Conservation (phyloP, 2,888 invertebrate species). For the Eutolmus rufibarbis region DNA sequence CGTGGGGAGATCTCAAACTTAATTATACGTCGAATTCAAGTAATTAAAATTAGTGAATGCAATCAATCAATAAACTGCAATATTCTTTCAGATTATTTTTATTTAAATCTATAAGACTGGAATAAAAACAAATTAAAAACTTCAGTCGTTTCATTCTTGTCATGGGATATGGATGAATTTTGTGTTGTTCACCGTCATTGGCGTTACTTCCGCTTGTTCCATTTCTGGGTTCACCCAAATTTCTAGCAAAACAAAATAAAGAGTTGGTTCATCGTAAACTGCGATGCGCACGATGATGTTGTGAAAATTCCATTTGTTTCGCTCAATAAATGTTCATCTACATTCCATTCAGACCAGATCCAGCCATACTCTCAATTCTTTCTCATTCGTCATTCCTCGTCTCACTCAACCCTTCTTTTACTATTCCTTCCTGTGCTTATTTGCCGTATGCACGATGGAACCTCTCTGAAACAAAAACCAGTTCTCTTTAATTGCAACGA, state of each 20-base stretch:
- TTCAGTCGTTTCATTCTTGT: neutral
- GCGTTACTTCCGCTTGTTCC: neutral
- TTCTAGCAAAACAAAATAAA: neutral
- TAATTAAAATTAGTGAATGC: too few relatives aligned
- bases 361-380: neutral
- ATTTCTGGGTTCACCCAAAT: neutral
- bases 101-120: too few relatives aligned
- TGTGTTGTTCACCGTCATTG: neutral
- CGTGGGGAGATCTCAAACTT: too few relatives aligned
- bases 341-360: neutral
- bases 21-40: too few relatives aligned
- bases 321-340: neutral
- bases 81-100: too few relatives aligned
- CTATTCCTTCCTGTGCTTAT: neutral
- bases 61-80: too few relatives aligned
- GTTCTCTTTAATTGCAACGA: neutral
- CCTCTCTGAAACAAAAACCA: neutral
- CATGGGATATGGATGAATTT: neutral
- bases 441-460: neutral
- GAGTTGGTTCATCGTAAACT: neutral
- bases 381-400: neutral
- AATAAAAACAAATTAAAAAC: too few relatives aligned
- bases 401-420: neutral
- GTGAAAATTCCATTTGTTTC: neutral
- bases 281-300: neutral